Evolutionary conservation across 2,113 vertebrate genomes (phyloP).

Genomic region (Pardalotus punctatus): DNA sequence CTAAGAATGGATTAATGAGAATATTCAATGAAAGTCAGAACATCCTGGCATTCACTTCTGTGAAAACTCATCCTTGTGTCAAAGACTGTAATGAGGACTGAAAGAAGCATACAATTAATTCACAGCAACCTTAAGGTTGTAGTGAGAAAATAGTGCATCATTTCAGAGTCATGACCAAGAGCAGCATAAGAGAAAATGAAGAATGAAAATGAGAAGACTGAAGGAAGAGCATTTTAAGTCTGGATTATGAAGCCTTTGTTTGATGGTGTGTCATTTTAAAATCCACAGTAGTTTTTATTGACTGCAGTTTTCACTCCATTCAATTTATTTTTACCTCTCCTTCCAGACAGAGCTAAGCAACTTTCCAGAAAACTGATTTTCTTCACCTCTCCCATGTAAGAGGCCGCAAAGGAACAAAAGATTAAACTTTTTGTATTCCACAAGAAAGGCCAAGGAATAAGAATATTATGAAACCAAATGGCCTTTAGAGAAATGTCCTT

Average conservation of each 20-base stretch:
- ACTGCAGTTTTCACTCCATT: not conserved
- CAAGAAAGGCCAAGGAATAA: not conserved
- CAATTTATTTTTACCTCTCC: not conserved
- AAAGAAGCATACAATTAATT: slow-evolving; percentile 41
- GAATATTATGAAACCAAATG: not conserved
- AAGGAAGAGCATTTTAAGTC: not conserved
- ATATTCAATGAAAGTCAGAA: slow-evolving; percentile 55
- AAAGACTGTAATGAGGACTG: slow-evolving; percentile 47
- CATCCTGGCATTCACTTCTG: not conserved
- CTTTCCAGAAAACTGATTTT: not conserved
- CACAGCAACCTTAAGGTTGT: not conserved
- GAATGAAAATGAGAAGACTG: not conserved
- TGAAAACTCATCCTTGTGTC: slow-evolving; percentile 30
- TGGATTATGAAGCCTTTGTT: not conserved
- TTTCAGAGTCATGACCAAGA: not conserved
- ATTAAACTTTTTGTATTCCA: not conserved
- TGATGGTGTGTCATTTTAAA: not conserved
- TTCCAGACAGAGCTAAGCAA: not conserved
- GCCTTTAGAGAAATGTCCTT: not conserved
- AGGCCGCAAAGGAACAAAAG: not conserved
- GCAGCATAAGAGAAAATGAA: not conserved
- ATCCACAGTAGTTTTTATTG: not conserved
- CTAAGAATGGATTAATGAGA: slow-evolving; percentile 59
- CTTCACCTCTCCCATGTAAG: not conserved
- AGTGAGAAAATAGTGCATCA: not conserved